A percentile compares a stretch with the other conserved stretches of the same genome.
These are phyloP conservation scores for Nebria brevicollis DNA, from an alignment of 2,888 invertebrate genomes.

Conservation along the genomic window DNA sequence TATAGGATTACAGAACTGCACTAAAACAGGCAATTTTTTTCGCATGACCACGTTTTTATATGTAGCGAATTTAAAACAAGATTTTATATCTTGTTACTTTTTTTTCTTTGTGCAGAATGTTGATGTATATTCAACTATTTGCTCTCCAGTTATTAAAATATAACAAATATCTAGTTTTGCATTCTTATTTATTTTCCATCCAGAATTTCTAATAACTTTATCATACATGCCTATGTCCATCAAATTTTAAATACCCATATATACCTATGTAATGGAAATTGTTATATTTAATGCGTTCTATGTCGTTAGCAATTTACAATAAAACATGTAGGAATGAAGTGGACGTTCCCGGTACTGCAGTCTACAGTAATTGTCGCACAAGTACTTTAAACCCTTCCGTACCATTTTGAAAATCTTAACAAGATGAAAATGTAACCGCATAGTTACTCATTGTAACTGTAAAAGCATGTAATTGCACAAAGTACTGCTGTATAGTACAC, in stretches of 20 bases:
- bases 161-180: too few relatives aligned
- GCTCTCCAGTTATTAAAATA: too few relatives aligned
- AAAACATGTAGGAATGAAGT: not conserved
- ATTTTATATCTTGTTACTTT: not conserved
- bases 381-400: constrained; percentile 7
- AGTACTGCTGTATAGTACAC: not conserved
- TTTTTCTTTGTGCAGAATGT: not conserved
- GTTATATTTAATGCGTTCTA: not conserved
- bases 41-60: not conserved
- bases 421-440: constrained; percentile 12
- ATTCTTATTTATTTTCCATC: too few relatives aligned
- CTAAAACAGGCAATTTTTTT: not conserved
- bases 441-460: not conserved
- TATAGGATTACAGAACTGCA: constrained; percentile 1
- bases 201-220: too few relatives aligned
- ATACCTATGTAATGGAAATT: too few relatives aligned
- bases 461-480: constrained; percentile 16
- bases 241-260: too few relatives aligned
- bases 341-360: not conserved
- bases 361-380: constrained; percentile 12
- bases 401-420: constrained; percentile 10
- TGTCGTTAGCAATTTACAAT: not conserved
- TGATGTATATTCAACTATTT: not conserved
- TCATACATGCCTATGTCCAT: too few relatives aligned
- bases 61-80: not conserved